Evolutionary conservation across 1,140 invertebrate genomes (phyloP).

Genomic region (Saccostrea echinata): DNA sequence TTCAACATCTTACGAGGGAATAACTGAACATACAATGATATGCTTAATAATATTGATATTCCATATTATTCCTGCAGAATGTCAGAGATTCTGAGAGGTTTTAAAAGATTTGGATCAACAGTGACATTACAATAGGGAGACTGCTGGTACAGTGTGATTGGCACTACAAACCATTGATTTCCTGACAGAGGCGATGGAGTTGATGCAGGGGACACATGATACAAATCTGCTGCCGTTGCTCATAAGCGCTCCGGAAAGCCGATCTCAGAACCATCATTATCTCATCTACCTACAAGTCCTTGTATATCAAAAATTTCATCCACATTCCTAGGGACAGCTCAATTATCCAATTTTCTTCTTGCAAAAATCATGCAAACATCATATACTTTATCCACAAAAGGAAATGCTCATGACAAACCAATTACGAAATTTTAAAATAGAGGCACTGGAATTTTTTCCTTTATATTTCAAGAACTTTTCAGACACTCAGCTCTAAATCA

Average conservation of each 20-base stretch:
- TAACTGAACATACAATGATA: no score
- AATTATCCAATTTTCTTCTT: background rate
- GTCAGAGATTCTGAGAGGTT: background rate
- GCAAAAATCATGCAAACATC: background rate
- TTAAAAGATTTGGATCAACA: background rate
- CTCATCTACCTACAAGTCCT: conserved; percentile 81
- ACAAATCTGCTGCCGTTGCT: conserved; percentile 79
- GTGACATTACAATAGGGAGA: background rate
- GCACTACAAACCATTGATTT: conserved; percentile 86
- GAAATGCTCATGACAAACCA: background rate
- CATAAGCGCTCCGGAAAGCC: conserved; percentile 83
- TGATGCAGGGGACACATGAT: conserved; percentile 97
- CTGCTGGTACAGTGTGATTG: background rate
- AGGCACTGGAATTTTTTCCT: background rate
- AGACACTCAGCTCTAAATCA: background rate
- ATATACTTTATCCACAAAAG: background rate
- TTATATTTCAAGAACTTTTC: background rate
- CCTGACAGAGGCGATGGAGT: conserved; percentile 93
- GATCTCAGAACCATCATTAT: conserved; percentile 88
- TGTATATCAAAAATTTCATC: background rate
- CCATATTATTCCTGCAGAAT: background rate
- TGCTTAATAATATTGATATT: no score
- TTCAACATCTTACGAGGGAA: no score
- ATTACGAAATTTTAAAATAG: background rate
- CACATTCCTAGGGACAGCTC: background rate